Conservation (phyloP, 2,888 invertebrate genomes). For the Megaustenia siamemsis region DNA sequence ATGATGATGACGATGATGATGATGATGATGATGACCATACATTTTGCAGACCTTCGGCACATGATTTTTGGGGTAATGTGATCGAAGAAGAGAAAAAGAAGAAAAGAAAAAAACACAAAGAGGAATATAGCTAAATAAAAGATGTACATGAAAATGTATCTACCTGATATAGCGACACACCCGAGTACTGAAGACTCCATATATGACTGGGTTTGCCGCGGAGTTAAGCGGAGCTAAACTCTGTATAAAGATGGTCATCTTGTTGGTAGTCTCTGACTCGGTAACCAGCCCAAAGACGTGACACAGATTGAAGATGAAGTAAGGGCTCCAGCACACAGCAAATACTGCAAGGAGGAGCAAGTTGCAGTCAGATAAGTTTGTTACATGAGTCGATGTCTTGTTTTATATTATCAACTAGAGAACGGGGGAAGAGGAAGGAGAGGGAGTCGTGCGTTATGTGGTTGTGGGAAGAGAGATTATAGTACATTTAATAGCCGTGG, state of each 20-base stretch:
- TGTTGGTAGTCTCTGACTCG: slow-evolving; percentile 89
- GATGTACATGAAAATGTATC: slow-evolving; percentile 62
- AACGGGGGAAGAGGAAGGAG: too few species aligned
- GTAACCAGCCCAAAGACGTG: slow-evolving; percentile 84
- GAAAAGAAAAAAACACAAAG: neutral
- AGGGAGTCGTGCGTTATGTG: too few species aligned
- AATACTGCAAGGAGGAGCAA: slow-evolving; percentile 81
- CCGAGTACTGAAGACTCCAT: slow-evolving; percentile 79
- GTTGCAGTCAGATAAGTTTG: too few species aligned
- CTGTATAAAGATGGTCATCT: slow-evolving; percentile 92
- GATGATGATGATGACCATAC: neutral
- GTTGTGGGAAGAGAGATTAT: too few species aligned
- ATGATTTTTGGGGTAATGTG: too few species aligned
- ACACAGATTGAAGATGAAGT: slow-evolving; percentile 93
- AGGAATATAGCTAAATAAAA: neutral
- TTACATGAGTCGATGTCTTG: too few species aligned
- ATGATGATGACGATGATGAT: slow-evolving; percentile 40
- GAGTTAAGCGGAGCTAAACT: slow-evolving; percentile 94
- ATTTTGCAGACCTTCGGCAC: too few species aligned
- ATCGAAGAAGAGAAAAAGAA: too few species aligned
- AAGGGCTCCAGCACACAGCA: slow-evolving; percentile 96
- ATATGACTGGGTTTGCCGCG: slow-evolving; percentile 95
- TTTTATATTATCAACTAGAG: too few species aligned
- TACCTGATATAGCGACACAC: slow-evolving; percentile 92
- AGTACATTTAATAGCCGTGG: too few species aligned